Evolutionary conservation across 1,140 invertebrate species (phyloP).

Genomic region (Sinonovacula constricta): DNA sequence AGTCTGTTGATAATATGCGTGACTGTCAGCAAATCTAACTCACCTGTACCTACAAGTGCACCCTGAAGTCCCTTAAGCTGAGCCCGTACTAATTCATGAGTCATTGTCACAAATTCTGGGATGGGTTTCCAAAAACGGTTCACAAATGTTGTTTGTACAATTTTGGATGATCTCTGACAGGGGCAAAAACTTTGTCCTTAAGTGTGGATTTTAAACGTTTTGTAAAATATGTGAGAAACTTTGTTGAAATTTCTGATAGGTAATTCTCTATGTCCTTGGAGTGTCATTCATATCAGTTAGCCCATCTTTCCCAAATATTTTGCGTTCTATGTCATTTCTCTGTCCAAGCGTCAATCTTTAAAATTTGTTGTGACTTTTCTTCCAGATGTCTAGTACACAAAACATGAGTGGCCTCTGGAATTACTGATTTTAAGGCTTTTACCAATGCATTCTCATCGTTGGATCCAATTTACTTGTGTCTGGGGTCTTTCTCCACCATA

Average conservation of each 20-base stretch:
- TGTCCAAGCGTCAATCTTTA: constrained; percentile 1
- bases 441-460: constrained; percentile 46
- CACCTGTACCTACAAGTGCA: too few relatives aligned
- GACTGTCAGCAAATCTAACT: too few relatives aligned
- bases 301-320: constrained; percentile 13
- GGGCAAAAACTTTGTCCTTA: background rate
- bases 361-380: constrained; percentile 4
- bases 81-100: too few relatives aligned
- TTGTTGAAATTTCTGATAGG: background rate
- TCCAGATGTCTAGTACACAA: constrained; percentile 42
- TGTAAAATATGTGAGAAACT: constrained; percentile 13
- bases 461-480: constrained; percentile 16
- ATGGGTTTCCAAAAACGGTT: too few relatives aligned
- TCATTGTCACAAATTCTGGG: too few relatives aligned
- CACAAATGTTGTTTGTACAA: too few relatives aligned
- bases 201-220: background rate
- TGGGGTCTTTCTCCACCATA: too few relatives aligned
- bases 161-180: background rate
- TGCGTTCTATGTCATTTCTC: background rate
- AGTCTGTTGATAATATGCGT: too few relatives aligned
- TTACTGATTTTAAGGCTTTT: constrained; percentile 34
- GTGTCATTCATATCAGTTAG: background rate
- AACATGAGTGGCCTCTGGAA: constrained; percentile 46
- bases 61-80: too few relatives aligned
- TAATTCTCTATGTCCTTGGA: background rate